These are phyloP conservation scores for Malurus leucopterus DNA, from an alignment of 2,797 vertebrate species.

Conservation along the genomic window DNA sequence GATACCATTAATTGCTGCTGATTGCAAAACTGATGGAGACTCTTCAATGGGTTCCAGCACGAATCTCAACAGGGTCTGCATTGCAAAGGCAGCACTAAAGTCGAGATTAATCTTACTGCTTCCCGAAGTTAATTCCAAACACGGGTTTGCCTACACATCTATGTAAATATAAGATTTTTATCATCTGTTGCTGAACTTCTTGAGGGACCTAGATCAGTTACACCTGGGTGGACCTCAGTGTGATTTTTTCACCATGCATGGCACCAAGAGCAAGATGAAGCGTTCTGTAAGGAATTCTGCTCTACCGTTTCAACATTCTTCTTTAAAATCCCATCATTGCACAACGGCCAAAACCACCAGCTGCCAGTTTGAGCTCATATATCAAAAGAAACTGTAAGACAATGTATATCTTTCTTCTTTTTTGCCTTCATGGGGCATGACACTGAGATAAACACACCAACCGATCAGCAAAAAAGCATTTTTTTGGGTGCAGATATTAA, in stretches of 20 bases:
- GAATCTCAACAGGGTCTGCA: conserved; percentile 21
- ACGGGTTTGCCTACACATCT: too few species aligned
- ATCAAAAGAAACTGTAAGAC: conserved; percentile 22
- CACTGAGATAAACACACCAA: background rate
- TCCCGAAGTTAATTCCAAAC: background rate
- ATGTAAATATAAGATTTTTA: too few species aligned
- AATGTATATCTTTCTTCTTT: background rate
- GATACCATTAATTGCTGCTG: background rate
- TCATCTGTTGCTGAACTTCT: too few species aligned
- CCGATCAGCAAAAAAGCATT: background rate
- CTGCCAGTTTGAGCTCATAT: conserved; percentile 1
- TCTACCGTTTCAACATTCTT: conserved; percentile 16
- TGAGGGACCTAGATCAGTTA: conserved; percentile 6
- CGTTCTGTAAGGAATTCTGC: conserved; percentile 40
- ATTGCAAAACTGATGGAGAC: conserved; percentile 19
- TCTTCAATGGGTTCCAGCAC: conserved; percentile 59
- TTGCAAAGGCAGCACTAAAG: conserved; percentile 30
- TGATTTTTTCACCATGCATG: conserved; percentile 5
- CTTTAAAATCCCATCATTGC: conserved; percentile 7
- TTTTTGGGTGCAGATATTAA: conserved; percentile 29
- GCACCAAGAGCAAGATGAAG: conserved; percentile 9
- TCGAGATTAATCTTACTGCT: conserved; percentile 37
- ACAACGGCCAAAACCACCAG: background rate
- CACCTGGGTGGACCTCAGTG: conserved; percentile 21
- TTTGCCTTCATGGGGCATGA: background rate